A percentile compares a stretch with the other conserved stretches of the same genome.
These are phyloP conservation scores for Lampropteryx suffumata DNA, from an alignment of 2,888 invertebrate genomes.

Conservation along the genomic window DNA sequence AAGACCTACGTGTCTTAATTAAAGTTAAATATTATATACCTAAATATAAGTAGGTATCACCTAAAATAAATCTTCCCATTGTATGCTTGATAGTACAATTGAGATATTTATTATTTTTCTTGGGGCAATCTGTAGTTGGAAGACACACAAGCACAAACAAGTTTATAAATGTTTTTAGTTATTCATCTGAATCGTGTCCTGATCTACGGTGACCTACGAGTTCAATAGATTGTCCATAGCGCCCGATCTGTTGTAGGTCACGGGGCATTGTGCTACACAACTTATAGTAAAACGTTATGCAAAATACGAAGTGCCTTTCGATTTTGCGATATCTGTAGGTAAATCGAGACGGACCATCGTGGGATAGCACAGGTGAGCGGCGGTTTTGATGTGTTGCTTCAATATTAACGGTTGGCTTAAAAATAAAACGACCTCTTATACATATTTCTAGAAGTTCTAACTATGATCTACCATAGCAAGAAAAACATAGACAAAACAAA, in stretches of 20 bases:
- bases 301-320: constrained; percentile 77
- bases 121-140: neutral
- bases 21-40: constrained; percentile 6
- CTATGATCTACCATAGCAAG: no score
- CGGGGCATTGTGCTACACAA: constrained; percentile 65
- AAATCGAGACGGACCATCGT: constrained; percentile 74
- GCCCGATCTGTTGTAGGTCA: constrained; percentile 57
- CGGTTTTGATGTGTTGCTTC: constrained; percentile 68
- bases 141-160: constrained; percentile 7
- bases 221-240: constrained; percentile 42
- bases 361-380: constrained; percentile 74
- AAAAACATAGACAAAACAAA: no score
- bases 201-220: constrained; percentile 38
- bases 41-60: constrained; percentile 10
- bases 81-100: neutral
- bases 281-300: constrained; percentile 69
- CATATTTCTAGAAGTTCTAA: no score
- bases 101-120: neutral
- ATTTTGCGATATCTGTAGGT: constrained; percentile 75
- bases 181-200: constrained; percentile 30
- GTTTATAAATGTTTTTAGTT: constrained; percentile 14
- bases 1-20: constrained; percentile 31
- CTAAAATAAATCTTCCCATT: constrained; percentile 16
- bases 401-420: constrained; percentile 54
- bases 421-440: constrained; percentile 43